Conservation (phyloP, 1,140 invertebrate species). For the Meloidogyne chitwoodi region DNA sequence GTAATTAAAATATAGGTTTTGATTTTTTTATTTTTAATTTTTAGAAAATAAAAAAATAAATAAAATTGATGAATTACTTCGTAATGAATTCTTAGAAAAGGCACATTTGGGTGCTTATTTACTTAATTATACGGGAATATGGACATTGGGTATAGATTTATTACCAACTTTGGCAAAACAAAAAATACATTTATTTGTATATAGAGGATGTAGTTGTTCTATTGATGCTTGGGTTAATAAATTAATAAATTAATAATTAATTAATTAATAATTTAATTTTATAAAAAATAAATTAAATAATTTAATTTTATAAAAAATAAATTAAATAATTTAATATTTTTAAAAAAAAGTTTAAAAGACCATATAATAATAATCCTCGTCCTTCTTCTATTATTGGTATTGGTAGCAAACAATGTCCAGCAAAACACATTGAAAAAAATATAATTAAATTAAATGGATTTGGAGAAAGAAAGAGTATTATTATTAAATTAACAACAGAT, state of each 20-base stretch:
- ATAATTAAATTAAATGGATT: neutral
- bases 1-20: too few relatives aligned
- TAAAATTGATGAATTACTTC: neutral
- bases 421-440: neutral
- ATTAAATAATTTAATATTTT: too few relatives aligned
- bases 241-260: neutral
- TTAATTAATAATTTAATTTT: too few relatives aligned
- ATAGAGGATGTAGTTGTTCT: conserved; percentile 4
- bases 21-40: too few relatives aligned
- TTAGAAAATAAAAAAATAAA: neutral
- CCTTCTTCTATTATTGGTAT: neutral
- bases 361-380: neutral
- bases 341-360: neutral
- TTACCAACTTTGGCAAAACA: neutral
- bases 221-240: conserved; percentile 3
- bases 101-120: conserved; percentile 2
- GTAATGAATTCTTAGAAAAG: neutral
- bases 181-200: neutral
- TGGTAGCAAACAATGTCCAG: neutral
- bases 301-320: too few relatives aligned
- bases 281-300: too few relatives aligned
- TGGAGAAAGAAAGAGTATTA: neutral
- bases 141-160: neutral
- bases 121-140: conserved; percentile 2
- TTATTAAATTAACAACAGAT: neutral